Evolutionary conservation across 2,888 invertebrate genomes (phyloP), one percentile per base, ranked within the genome.

Genomic region (Harpagoxenus sublaevis): DNA sequence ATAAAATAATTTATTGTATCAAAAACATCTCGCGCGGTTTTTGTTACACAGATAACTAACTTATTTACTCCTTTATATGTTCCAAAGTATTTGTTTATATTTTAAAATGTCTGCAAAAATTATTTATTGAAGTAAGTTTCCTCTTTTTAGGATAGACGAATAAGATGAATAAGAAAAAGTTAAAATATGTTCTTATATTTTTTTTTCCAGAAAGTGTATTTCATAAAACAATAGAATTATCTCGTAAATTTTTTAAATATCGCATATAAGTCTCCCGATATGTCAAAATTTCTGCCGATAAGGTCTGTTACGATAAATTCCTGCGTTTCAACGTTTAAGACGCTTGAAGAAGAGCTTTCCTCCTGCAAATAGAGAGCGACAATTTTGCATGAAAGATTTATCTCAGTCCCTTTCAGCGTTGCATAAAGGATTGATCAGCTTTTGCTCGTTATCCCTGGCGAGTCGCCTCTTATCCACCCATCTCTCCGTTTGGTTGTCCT

Each of bases 401-500:
- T 78, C 78, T 78, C 78, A 35, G 31, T 48, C 42, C 68, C 42
- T 42, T 68, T 65, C 28, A 53, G 9, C 66, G 12, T 42, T 28
- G 35, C 42, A 78, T 31, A 68, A 78, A 68, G 55, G 42, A 68
- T 55, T 78, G 53, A 78, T 78, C 78, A 68, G 78, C 68, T 78
- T 68, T 78, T 53, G 78, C 78, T 78, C 78, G 78, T 78, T 78
- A 78, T 78, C 55, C 55, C 53, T 55, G 65, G 51, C 77, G 68
- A 77, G 77, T 42, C 78, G 42, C 83, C 84, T 87, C 89, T 90
- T 90, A 88, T 90, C 91, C 87, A 87, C 81, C 91, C 84, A 87
- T 84, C 65, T 74, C 62, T 68, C 48, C 23, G 45, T 53, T 73
- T 82, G 48, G 60, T 70, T 66, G 23, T 28, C 15, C 18, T 73